Base-by-base conservation (phyloP, 2,888 invertebrate species). In the Spatulosminthurus flaviceps region DNA sequence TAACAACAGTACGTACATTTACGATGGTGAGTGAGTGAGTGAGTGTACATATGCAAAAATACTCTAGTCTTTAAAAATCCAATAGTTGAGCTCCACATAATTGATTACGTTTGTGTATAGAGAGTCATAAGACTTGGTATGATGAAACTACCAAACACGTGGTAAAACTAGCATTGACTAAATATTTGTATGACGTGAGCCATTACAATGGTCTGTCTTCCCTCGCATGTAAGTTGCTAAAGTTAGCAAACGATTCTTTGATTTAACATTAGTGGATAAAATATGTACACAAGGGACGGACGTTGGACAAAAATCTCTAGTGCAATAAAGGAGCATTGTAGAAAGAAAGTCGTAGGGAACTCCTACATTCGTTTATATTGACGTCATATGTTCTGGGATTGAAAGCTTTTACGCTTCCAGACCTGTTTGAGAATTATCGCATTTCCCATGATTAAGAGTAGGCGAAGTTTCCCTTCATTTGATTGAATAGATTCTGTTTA, bases 161-260 rank as follows among this genome's bases (percentile, higher is more conserved):
- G 51, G 51, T 51, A n/a, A n/a, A n/a, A n/a, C n/a, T n/a, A 16
- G 51, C 16, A 51, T 13, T n/a, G 19, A 16, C 16, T 51, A 51
- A 51, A 51, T 51, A n/a, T 51, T 51, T 51, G 51, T n/a, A 51
- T 51, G 51, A 51, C 51, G 51, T n/a, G n/a, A n/a, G n/a, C n/a
- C 5, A 11, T 51, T 51, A 11, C 19, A 51, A 51, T 19, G 51
- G 1, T 2, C 19, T 51, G 9, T 7, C 41, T 51, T 51, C 2
- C 51, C n/a, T 19, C 5, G 16, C n/a, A n/a, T n/a, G n/a, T n/a
- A n/a, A n/a, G n/a, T n/a, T n/a, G 51, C n/a, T 51, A 51, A 19
- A n/a, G 19, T 51, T 51, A 51, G 51, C 1, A 51, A 13, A 51
- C 51, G 1, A 19, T 51, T 51, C 51, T 51, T 51, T 51, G 51